Conservation (phyloP, 2,797 vertebrate species). For the Falco cherrug region DNA sequence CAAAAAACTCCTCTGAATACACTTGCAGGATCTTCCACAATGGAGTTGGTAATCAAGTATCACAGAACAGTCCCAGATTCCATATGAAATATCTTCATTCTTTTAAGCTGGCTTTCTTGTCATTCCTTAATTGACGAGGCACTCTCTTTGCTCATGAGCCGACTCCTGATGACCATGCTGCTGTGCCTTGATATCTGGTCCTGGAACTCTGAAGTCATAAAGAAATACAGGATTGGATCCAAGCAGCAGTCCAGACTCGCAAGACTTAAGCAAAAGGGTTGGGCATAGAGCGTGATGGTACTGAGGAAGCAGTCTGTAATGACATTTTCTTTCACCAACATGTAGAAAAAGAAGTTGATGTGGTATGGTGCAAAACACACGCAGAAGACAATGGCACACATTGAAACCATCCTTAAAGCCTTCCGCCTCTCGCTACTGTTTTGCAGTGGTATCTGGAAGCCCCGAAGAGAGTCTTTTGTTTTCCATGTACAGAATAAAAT, state of each 20-base stretch:
- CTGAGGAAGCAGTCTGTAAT: constrained; percentile 77
- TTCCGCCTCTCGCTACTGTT: constrained; percentile 74
- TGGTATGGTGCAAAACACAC: constrained; percentile 91
- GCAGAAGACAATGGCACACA: constrained; percentile 84
- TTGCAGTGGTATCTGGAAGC: constrained; percentile 36
- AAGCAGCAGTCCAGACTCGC: constrained; percentile 90
- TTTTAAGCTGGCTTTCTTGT: neutral
- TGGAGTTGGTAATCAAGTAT: fast-evolving
- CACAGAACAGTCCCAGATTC: neutral
- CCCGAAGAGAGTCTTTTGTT: constrained; percentile 78
- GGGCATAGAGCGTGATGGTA: constrained; percentile 73
- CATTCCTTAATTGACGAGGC: constrained; percentile 53
- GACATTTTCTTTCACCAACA: constrained; percentile 81
- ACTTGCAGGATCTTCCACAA: neutral
- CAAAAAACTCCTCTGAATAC: neutral
- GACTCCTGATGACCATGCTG: constrained; percentile 63
- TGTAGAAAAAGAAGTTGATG: constrained; percentile 88
- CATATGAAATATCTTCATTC: neutral
- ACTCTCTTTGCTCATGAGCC: constrained; percentile 82
- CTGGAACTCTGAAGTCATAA: constrained; percentile 89
- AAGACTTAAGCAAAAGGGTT: constrained; percentile 86
- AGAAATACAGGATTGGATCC: constrained; percentile 91
- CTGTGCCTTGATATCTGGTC: constrained; percentile 77
- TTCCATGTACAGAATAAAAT: constrained; percentile 84
- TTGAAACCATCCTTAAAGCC: constrained; percentile 85